Percentiles rank a stretch among this genome's conserved stretches.
Conservation (phyloP, 1,140 invertebrate species). For the Diorhabda sublineata region DNA sequence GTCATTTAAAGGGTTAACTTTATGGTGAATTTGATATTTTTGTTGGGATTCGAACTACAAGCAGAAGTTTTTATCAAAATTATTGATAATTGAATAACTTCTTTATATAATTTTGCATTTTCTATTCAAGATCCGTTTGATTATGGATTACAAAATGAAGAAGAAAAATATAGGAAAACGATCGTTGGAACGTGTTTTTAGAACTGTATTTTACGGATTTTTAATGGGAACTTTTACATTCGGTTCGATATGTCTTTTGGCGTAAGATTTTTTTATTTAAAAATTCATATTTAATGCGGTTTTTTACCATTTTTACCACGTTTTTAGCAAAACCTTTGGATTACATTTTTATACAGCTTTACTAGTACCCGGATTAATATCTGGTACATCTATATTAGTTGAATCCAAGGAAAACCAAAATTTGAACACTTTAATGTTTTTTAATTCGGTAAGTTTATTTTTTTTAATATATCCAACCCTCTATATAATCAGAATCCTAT, state of each 20-base stretch:
- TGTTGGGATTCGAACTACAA: no score
- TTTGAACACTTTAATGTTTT: constrained; percentile 32
- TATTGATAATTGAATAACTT: not conserved
- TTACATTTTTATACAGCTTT: constrained; percentile 25
- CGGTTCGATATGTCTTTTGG: constrained; percentile 20
- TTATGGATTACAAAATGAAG: constrained; percentile 10
- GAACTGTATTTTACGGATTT: constrained; percentile 26
- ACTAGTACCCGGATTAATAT: constrained; percentile 26
- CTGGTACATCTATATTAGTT: constrained; percentile 27
- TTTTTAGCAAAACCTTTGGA: constrained; percentile 22
- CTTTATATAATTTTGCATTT: not conserved
- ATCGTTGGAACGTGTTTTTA: constrained; percentile 13
- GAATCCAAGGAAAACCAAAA: constrained; percentile 32
- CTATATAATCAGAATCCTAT: no score
- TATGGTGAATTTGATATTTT: no score
- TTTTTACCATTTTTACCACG: constrained; percentile 1
- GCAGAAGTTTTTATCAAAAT: no score
- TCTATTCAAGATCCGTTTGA: not conserved
- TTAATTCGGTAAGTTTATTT: constrained; percentile 29
- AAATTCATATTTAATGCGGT: constrained; percentile 16
- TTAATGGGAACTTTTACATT: constrained; percentile 14
- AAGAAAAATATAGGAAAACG: constrained; percentile 19
- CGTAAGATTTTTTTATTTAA: constrained; percentile 20
- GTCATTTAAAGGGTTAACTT: no score
- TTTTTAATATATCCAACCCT: not conserved